Conservation (phyloP, 2,888 invertebrate species). For the Archips crataeganus region DNA sequence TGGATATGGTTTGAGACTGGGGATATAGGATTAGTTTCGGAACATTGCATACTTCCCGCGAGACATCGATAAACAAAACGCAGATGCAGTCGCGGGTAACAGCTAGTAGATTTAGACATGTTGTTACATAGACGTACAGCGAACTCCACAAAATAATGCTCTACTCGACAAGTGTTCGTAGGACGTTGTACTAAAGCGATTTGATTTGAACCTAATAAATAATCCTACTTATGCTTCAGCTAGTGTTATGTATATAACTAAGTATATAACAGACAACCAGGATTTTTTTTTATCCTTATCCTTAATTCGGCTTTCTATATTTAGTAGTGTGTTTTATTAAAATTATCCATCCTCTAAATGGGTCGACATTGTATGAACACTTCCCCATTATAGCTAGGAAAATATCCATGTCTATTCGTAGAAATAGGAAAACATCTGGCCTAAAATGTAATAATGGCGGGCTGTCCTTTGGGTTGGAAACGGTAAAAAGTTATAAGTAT, state of each 20-base stretch:
- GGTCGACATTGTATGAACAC: background rate
- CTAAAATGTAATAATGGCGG: background rate
- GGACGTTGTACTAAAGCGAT: background rate
- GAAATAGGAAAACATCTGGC: background rate
- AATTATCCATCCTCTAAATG: background rate
- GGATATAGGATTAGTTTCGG: no score
- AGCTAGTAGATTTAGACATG: no score
- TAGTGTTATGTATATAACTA: no score
- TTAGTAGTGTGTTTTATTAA: background rate
- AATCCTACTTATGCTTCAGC: no score
- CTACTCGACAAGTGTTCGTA: background rate
- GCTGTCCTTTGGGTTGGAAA: background rate
- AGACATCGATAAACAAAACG: no score
- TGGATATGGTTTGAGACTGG: no score
- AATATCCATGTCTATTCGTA: no score
- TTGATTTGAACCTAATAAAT: background rate
- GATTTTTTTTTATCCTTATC: slow-evolving; percentile 4
- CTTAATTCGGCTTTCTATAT: background rate
- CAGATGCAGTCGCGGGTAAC: no score
- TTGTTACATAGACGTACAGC: no score
- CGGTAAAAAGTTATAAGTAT: background rate
- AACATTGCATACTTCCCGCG: no score
- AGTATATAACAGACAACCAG: background rate
- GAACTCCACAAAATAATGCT: background rate
- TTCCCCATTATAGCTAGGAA: background rate